Conservation (phyloP, 2,888 invertebrate species). For the Drosophila subquinaria region DNA sequence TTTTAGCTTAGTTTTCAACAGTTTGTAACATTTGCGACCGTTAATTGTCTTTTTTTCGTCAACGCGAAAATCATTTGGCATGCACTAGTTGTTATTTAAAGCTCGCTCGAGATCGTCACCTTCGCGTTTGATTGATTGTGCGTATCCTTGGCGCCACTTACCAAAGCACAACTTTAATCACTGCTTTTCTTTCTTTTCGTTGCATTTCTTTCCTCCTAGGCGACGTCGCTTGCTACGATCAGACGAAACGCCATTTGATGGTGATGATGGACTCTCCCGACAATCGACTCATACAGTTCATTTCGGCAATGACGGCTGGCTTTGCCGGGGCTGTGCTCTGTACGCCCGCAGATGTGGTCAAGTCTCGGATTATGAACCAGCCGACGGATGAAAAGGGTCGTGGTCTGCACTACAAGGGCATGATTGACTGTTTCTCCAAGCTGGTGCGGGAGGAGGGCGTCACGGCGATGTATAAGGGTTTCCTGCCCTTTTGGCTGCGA, state of each 20-base stretch:
- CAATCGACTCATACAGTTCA: constrained; percentile 86
- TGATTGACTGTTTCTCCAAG: constrained; percentile 41
- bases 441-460: constrained; percentile 41
- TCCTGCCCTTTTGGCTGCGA: constrained; percentile 55
- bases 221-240: constrained; percentile 94
- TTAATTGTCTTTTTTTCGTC: too few species aligned
- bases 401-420: constrained; percentile 46
- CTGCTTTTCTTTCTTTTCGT: not conserved
- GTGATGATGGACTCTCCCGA: constrained; percentile 20
- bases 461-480: constrained; percentile 50
- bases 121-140: too few species aligned
- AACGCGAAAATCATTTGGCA: too few species aligned
- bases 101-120: too few species aligned
- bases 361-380: constrained; percentile 96
- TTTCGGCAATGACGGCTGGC: constrained; percentile 91
- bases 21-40: too few species aligned
- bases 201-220: constrained; percentile 41
- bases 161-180: too few species aligned
- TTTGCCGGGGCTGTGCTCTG: constrained; percentile 85
- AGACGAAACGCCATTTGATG: constrained; percentile 84
- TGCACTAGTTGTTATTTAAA: too few species aligned
- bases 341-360: constrained; percentile 95
- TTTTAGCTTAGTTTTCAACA: too few species aligned
- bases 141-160: too few species aligned
- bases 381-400: constrained; percentile 85